Percentiles rank a stretch among this genome's conserved stretches.
Evolutionary conservation across 2,888 invertebrate species (phyloP).

Genomic region (Steinernema scapterisci): DNA sequence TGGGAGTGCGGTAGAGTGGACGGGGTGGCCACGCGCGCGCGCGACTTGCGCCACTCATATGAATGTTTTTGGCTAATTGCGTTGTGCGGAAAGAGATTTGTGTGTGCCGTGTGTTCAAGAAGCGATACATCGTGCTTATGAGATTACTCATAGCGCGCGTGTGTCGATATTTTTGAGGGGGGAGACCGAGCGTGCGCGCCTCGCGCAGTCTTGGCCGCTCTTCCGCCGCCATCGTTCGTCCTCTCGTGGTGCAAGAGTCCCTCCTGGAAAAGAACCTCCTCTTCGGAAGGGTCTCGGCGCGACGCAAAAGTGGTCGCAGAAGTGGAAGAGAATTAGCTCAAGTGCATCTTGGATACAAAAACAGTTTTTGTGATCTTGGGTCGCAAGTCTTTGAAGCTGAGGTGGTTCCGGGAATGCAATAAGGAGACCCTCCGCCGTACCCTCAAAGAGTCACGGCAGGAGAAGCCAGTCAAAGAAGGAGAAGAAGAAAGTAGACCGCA

Average conservation of each 20-base stretch:
- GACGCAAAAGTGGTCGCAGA: background rate
- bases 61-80: slow-evolving; percentile 32
- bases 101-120: slow-evolving; percentile 31
- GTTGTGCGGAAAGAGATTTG: slow-evolving; percentile 33
- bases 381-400: background rate
- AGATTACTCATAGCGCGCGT: slow-evolving; percentile 32
- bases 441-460: background rate
- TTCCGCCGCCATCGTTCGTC: too few species aligned
- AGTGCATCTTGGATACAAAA: background rate
- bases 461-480: too few species aligned
- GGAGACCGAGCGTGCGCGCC: background rate
- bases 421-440: too few species aligned
- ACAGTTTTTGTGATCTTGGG: background rate
- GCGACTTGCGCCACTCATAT: background rate
- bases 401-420: too few species aligned
- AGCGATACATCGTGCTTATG: slow-evolving; percentile 33
- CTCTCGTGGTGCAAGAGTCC: too few species aligned
- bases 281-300: background rate
- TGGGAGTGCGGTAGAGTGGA: too few species aligned
- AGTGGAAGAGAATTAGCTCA: background rate
- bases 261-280: background rate
- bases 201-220: too few species aligned
- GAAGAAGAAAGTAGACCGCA: background rate
- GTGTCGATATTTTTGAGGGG: slow-evolving; percentile 29
- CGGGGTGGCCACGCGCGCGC: too few species aligned